These are phyloP conservation scores for Gobiocypris rarus DNA, from an alignment of 2,113 vertebrate species.

Conservation along the genomic window DNA sequence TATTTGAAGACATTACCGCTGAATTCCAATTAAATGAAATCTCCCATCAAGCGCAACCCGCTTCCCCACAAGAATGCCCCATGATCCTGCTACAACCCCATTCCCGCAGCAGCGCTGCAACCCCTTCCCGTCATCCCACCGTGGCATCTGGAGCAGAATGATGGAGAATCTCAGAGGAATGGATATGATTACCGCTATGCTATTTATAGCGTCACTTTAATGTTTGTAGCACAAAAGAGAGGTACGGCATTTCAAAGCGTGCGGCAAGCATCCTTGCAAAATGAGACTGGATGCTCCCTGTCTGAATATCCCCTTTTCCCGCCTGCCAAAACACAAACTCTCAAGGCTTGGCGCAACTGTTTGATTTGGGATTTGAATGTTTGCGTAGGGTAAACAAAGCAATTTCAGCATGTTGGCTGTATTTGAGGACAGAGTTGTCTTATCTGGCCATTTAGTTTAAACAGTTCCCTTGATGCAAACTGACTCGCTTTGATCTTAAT, in stretches of 20 bases:
- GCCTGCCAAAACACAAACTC: constrained; percentile 19
- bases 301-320: background rate
- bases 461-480: constrained; percentile 13
- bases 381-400: constrained; percentile 8
- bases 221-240: constrained; percentile 41
- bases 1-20: constrained; percentile 53
- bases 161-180: constrained; percentile 18
- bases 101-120: constrained; percentile 14
- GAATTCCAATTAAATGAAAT: constrained; percentile 68
- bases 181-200: constrained; percentile 54
- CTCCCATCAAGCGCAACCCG: constrained; percentile 62
- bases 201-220: constrained; percentile 54
- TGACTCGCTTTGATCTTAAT: constrained; percentile 34
- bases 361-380: constrained; percentile 39
- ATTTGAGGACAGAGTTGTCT: constrained; percentile 30
- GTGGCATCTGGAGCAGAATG: constrained; percentile 48
- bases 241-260: constrained; percentile 48
- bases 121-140: constrained; percentile 50
- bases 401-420: background rate
- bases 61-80: constrained; percentile 67
- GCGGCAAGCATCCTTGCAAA: constrained; percentile 13
- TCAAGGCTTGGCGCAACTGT: constrained; percentile 10
- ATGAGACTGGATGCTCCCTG: background rate
- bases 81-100: constrained; percentile 54
- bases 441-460: constrained; percentile 40